Evolutionary conservation across 2,113 vertebrate genomes (phyloP), one percentile per base, ranked within the genome.

Genomic region (Jaculus jaculus): DNA sequence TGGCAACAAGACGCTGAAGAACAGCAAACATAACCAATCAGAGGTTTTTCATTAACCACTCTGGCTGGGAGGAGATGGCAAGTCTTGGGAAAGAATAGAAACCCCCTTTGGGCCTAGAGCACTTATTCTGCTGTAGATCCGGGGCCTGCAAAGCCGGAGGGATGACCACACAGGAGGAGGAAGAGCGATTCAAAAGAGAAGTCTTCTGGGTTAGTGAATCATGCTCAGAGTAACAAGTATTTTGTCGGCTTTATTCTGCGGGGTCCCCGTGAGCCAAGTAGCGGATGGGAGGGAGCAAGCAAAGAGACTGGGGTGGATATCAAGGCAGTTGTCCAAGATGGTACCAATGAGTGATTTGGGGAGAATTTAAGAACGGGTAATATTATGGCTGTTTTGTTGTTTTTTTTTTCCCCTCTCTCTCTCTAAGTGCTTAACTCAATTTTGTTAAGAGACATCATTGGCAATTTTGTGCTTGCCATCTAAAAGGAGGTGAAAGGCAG

Each of bases 111-210:
- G 94, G 87, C 90, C 82, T 92, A 79, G 95, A 87, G 87, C 61
- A 84, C 66, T 90, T 81, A 88, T 92, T 95, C 86, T 93, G 93
- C 94, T 96, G 93, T 94, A 82, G 96, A 95, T 96, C 93, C 63
- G 51, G 30, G 81, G n/a, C 37, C 71, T 47, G 65, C 63, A 10
- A 90, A 85, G 88, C 90, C 0, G 16, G 89, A 92, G 89, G 88
- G 92, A 89, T 93, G 96, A 51, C 96, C 96, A 97, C 96, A 97
- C 96, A 97, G 94, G 94, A 96, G 85, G 93, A 93, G 90, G 84
- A 80, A n/a, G 13, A 90, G 81, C 61, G 18, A 77, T 85, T 96
- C 77, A 79, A 90, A 96, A 75, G 2, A 11, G 65, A 78, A 75
- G 87, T 95, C 84, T 75, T 86, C 89, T 92, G 68, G 73, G 90